Percentiles rank a stretch among this genome's conserved stretches.
These are phyloP conservation scores for Oryzias dopingdopingensis DNA, from an alignment of 2,797 vertebrate genomes.

Conservation along the genomic window DNA sequence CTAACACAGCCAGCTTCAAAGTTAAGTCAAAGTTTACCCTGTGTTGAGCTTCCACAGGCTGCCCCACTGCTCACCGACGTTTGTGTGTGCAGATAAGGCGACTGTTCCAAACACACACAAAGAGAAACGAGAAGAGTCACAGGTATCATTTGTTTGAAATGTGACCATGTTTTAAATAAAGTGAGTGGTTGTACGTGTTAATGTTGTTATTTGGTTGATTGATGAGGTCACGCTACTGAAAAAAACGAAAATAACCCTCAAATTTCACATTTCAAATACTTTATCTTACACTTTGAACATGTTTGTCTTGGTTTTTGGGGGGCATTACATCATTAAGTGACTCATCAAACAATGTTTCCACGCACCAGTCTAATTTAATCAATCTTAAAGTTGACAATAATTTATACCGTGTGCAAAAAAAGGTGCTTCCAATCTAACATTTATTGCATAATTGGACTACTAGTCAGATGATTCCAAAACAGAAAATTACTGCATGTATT, in stretches of 20 bases:
- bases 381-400: too few relatives aligned
- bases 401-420: too few relatives aligned
- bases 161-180: slow-evolving; percentile 48
- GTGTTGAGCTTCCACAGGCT: slow-evolving; percentile 76
- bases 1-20: slow-evolving; percentile 71
- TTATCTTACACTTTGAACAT: not conserved
- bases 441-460: too few relatives aligned
- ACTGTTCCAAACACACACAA: slow-evolving; percentile 66
- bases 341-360: too few relatives aligned
- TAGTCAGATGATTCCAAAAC: too few relatives aligned
- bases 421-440: too few relatives aligned
- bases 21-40: slow-evolving; percentile 76
- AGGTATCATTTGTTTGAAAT: slow-evolving; percentile 64
- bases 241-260: not conserved
- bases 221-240: slow-evolving; percentile 21
- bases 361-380: too few relatives aligned
- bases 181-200: slow-evolving; percentile 28
- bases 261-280: not conserved
- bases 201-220: slow-evolving; percentile 41
- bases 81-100: slow-evolving; percentile 68
- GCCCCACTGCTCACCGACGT: slow-evolving; percentile 55
- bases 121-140: slow-evolving; percentile 53
- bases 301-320: not conserved
- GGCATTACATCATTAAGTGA: too few relatives aligned
- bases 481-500: too few relatives aligned